phyloP scores from a whole-genome alignment of 1,140 invertebrate genomes.

The Ephestia elutella region DNA sequence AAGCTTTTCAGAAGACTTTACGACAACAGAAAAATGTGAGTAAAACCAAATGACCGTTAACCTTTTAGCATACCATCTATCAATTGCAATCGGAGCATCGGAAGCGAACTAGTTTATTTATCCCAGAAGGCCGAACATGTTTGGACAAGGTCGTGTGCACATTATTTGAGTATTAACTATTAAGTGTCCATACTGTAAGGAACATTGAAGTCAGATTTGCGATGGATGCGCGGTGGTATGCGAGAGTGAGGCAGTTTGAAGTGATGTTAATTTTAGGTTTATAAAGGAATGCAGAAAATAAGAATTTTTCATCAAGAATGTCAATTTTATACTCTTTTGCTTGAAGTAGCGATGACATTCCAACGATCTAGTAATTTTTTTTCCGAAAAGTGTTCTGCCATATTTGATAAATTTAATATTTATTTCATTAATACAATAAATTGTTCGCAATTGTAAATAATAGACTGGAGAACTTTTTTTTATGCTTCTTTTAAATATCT shows the following conservation, averaged over 20 bases:
- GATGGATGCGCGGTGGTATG: slow-evolving; percentile 14
- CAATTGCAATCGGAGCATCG: not conserved
- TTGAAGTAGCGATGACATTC: no score
- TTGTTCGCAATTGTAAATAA: no score
- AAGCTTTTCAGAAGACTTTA: no score
- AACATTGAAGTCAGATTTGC: slow-evolving; percentile 28
- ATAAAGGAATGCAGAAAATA: no score
- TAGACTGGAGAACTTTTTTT: no score
- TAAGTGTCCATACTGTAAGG: slow-evolving; percentile 18
- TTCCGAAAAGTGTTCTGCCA: no score
- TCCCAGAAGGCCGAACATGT: not conserved
- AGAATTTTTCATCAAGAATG: no score
- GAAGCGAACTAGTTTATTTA: slow-evolving; percentile 3
- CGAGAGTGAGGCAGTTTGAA: slow-evolving; percentile 18
- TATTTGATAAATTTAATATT: no score
- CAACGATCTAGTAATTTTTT: no score
- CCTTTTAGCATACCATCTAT: not conserved
- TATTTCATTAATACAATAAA: no score
- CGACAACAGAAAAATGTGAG: not conserved
- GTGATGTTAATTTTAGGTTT: slow-evolving; percentile 2
- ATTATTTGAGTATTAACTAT: slow-evolving; percentile 6
- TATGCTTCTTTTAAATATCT: no score
- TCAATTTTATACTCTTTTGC: no score
- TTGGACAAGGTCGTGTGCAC: slow-evolving; percentile 17
- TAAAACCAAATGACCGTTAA: not conserved